These are phyloP conservation scores for Calliphora vomitoria DNA, from an alignment of 2,888 invertebrate species.

Conservation along the genomic window DNA sequence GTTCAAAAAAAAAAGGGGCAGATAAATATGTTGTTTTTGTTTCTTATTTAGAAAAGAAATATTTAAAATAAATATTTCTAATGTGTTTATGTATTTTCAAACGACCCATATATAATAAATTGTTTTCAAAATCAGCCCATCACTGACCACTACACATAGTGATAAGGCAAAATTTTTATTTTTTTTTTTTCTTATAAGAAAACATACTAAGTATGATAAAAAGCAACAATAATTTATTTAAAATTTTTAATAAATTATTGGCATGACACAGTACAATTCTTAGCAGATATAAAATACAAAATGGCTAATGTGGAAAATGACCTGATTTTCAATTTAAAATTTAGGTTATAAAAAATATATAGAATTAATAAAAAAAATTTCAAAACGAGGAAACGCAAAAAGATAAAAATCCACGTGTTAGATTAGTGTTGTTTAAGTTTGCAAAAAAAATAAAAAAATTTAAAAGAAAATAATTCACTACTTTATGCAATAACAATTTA, in stretches of 20 bases:
- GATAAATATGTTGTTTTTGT: too few relatives aligned
- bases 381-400: background rate
- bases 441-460: background rate
- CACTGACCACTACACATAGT: too few relatives aligned
- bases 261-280: background rate
- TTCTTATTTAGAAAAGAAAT: background rate
- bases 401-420: conserved; percentile 21
- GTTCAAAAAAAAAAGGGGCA: too few relatives aligned
- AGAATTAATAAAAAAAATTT: background rate
- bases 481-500: background rate
- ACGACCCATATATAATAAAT: background rate
- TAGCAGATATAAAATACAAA: background rate
- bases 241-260: background rate
- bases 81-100: background rate
- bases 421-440: background rate
- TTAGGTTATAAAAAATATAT: background rate
- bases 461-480: background rate
- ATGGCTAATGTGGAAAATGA: background rate
- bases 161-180: too few relatives aligned
- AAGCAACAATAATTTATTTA: background rate
- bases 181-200: too few relatives aligned
- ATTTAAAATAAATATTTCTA: too few relatives aligned
- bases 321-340: conserved; percentile 1
- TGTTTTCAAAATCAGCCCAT: background rate
- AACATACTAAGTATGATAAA: background rate